A percentile compares a stretch with the other conserved stretches of the same genome.
Evolutionary conservation across 2,797 vertebrate genomes (phyloP).

Genomic region (Xerus rutilus): DNA sequence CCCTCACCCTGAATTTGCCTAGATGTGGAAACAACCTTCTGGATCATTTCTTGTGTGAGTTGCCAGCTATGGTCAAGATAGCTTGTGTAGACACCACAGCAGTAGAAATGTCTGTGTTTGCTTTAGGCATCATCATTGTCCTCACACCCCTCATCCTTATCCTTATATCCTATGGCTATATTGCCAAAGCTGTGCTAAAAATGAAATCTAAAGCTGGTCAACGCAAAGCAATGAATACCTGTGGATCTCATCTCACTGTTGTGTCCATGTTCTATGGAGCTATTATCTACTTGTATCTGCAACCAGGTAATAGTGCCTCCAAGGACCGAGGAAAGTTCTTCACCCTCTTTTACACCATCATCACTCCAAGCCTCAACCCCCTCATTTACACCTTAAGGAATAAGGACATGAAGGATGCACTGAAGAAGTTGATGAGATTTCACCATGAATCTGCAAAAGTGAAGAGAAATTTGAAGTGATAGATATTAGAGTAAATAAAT

Average conservation of each 20-base stretch:
- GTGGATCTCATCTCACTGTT: slow-evolving; percentile 83
- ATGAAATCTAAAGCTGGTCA: slow-evolving; percentile 82
- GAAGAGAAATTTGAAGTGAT: not conserved
- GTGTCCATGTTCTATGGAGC: slow-evolving; percentile 83
- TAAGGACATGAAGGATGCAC: slow-evolving; percentile 75
- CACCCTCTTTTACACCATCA: slow-evolving; percentile 64
- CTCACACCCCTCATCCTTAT: slow-evolving; percentile 82
- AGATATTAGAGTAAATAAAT: not conserved
- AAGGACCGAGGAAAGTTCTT: slow-evolving; percentile 71
- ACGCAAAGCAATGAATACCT: slow-evolving; percentile 88
- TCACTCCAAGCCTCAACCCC: slow-evolving; percentile 78
- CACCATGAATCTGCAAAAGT: not conserved
- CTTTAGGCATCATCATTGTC: slow-evolving; percentile 69
- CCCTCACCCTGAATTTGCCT: slow-evolving; percentile 67
- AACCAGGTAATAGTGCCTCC: slow-evolving; percentile 69
- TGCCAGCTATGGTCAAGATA: slow-evolving; percentile 73
- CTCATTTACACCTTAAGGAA: slow-evolving; percentile 79
- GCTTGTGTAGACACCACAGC: slow-evolving; percentile 72
- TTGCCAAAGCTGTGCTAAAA: slow-evolving; percentile 83
- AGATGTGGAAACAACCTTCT: slow-evolving; percentile 65
- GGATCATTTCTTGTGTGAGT: slow-evolving; percentile 76
- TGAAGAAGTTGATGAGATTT: slow-evolving; percentile 52
- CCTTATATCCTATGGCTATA: slow-evolving; percentile 86
- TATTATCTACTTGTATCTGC: slow-evolving; percentile 75
- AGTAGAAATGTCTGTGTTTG: slow-evolving; percentile 74